Conservation (phyloP, 2,113 vertebrate species). For the Sceloporus undulatus region DNA sequence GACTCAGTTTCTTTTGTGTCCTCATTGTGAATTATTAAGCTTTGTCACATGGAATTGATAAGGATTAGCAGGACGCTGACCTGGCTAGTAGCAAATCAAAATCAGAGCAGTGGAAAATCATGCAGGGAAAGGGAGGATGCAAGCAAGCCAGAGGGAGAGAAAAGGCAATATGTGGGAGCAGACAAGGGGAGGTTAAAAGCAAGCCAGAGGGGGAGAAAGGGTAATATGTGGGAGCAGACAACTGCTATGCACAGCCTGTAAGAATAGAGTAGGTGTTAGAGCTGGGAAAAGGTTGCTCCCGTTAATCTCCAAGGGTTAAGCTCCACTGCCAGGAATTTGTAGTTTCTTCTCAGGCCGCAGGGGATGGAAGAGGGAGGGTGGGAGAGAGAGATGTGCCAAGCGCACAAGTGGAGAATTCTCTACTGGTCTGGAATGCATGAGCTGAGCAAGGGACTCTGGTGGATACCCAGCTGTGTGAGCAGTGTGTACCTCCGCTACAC, state of each 20-base stretch:
- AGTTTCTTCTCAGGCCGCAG: constrained; percentile 72
- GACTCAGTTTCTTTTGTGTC: background rate
- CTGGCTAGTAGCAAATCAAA: background rate
- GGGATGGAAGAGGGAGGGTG: constrained; percentile 55
- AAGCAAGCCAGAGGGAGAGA: constrained; percentile 30
- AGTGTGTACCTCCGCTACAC: constrained; percentile 46
- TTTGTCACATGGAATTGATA: background rate
- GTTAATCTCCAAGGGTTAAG: constrained; percentile 73
- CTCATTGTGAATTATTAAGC: background rate
- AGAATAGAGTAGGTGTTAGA: background rate
- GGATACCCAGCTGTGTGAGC: constrained; percentile 50
- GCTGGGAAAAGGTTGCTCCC: constrained; percentile 67
- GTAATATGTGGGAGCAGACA: background rate
- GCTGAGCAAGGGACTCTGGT: constrained; percentile 75
- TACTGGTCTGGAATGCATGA: constrained; percentile 69
- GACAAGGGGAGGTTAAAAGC: background rate
- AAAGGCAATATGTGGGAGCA: background rate
- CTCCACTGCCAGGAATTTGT: constrained; percentile 74
- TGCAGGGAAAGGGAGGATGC: background rate
- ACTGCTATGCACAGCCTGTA: constrained; percentile 14
- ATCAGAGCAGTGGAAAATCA: background rate
- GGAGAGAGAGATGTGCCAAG: constrained; percentile 45
- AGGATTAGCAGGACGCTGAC: constrained; percentile 5
- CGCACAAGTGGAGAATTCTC: constrained; percentile 68
- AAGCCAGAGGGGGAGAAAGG: constrained; percentile 31